Conservation (phyloP, 2,113 vertebrate species). For the Saccopteryx bilineata region DNA sequence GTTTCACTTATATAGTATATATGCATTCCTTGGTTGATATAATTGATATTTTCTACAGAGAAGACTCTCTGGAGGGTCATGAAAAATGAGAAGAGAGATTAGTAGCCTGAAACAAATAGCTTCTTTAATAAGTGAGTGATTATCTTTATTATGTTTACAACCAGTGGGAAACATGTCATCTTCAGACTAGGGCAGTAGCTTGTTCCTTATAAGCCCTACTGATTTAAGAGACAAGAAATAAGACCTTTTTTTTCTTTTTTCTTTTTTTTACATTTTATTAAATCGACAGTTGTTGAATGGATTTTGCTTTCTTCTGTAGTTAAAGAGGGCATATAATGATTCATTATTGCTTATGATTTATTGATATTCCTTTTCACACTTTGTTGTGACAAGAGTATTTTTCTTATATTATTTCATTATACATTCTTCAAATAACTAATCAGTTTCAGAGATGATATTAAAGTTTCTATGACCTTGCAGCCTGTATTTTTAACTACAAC, state of each 20-base stretch:
- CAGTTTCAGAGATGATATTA: slow-evolving; percentile 48
- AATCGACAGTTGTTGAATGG: not conserved
- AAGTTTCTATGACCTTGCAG: not conserved
- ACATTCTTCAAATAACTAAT: slow-evolving; percentile 59
- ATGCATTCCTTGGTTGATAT: too few relatives aligned
- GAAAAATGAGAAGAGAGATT: slow-evolving; percentile 52
- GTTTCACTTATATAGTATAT: too few relatives aligned
- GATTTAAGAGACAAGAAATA: slow-evolving; percentile 10
- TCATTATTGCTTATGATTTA: slow-evolving; percentile 35
- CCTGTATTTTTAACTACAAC: not conserved
- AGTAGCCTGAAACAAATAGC: slow-evolving; percentile 50
- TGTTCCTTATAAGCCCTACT: slow-evolving; percentile 12
- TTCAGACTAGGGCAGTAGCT: not conserved
- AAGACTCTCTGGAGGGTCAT: slow-evolving; percentile 65
- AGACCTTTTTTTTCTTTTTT: not conserved
- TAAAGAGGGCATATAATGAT: not conserved
- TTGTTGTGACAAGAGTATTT: slow-evolving; percentile 17
- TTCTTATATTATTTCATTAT: slow-evolving; percentile 19
- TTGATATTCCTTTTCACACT: not conserved
- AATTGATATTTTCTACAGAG: slow-evolving; percentile 82
- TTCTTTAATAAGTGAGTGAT: slow-evolving; percentile 51
- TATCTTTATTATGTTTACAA: not conserved
- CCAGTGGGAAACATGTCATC: not conserved
- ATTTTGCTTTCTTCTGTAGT: slow-evolving; percentile 5
- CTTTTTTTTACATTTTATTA: slow-evolving; percentile 24